Conservation (phyloP, 2,113 vertebrate species). For the Glaucidium brasilianum region DNA sequence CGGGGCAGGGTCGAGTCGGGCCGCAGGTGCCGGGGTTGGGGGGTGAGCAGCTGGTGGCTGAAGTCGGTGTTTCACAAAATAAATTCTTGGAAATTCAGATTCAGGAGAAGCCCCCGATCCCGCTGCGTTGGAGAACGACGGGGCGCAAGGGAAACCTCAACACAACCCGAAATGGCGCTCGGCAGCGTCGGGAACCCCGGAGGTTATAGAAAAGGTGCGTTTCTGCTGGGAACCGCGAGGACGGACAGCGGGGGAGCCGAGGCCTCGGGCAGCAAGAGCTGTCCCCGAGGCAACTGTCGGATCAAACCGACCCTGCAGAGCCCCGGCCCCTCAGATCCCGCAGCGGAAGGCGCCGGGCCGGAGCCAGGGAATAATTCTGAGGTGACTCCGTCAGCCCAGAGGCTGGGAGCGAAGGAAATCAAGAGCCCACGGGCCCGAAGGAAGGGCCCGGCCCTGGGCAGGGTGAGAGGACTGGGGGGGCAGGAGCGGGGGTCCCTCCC, state of each 20-base stretch:
- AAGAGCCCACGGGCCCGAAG: not conserved
- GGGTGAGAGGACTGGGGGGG: not conserved
- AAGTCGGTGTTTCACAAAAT: not conserved
- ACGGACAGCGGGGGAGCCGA: not conserved
- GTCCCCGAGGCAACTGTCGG: not conserved
- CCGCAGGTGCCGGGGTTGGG: not conserved
- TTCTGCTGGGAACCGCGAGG: not conserved
- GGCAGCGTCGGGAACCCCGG: rapidly evolving
- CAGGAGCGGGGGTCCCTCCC: not conserved
- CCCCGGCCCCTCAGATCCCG: no score
- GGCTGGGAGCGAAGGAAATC: not conserved
- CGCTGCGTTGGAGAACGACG: rapidly evolving
- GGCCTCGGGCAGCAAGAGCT: not conserved
- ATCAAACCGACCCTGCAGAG: not conserved
- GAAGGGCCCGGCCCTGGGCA: not conserved
- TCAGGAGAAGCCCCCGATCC: not conserved
- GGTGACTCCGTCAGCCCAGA: not conserved
- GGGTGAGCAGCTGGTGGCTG: not conserved
- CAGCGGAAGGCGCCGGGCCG: rapidly evolving
- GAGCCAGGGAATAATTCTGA: not conserved
- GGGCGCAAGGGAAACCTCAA: not conserved
- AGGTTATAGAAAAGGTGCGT: not conserved
- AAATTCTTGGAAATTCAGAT: no score
- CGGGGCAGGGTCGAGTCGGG: no score
- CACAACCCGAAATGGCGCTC: no score